Conservation (phyloP, 2,797 vertebrate genomes). For the Anas flavirostris region DNA sequence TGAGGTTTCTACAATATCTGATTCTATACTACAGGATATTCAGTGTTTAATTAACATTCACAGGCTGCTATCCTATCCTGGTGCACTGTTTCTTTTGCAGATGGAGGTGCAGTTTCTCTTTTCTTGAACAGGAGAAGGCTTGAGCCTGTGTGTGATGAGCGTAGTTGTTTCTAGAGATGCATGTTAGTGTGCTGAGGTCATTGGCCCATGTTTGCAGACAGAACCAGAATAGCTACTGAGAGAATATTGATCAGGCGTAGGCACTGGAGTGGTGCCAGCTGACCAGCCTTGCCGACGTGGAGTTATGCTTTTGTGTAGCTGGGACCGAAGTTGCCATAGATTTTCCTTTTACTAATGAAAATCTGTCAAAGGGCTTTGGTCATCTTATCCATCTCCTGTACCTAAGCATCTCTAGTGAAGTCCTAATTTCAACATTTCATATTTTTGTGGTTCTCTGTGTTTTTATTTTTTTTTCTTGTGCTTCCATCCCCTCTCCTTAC, state of each 20-base stretch:
- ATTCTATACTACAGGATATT: background rate
- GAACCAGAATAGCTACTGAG: background rate
- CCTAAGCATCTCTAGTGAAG: background rate
- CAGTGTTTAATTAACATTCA: conserved; percentile 10
- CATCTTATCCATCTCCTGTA: background rate
- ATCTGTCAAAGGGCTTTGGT: background rate
- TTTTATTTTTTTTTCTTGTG: background rate
- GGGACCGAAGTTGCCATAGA: background rate
- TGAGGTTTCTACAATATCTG: background rate
- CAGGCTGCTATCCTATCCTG: background rate
- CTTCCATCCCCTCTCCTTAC: background rate
- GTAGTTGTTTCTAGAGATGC: conserved; percentile 20
- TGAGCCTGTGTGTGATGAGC: background rate
- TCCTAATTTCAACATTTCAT: background rate
- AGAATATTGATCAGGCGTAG: background rate
- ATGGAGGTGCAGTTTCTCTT: conserved; percentile 46
- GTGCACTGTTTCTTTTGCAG: background rate
- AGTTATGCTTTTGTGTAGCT: background rate
- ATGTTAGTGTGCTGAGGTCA: background rate
- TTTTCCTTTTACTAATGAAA: background rate
- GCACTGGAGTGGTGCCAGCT: conserved; percentile 15
- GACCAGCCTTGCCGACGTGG: background rate
- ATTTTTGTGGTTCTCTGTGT: background rate
- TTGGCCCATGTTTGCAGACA: background rate
- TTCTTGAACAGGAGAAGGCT: background rate